Base-by-base conservation (phyloP, 2,113 vertebrate genomes). In the Chiloscyllium plagiosum region DNA sequence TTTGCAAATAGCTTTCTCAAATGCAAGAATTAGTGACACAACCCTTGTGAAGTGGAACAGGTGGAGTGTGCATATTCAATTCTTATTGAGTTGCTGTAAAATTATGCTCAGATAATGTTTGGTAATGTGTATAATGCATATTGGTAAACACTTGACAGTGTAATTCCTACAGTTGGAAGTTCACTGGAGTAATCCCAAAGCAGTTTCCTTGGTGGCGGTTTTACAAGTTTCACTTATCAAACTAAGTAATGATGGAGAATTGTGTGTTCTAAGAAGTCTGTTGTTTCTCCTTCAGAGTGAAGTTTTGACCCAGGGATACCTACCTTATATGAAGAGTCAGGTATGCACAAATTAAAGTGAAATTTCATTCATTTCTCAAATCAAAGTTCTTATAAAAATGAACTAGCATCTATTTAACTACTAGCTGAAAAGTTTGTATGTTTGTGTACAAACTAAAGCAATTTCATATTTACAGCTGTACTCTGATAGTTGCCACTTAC, bases 231-330 rank as follows among this genome's bases (percentile, higher is more conserved):
- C 52, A 33, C 50, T 56, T 22, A 56, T 89, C 42, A 29, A 52
- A 87, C 2, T 83, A 89, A 52, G 7, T 89, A 50, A 50, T 12
- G 50, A 83, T 52, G 50, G 50, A 90, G 87, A 24, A 24, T 13
- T 17, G 33, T 5, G 50, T 89, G 52, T 33, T 61, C 26, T 90
- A 17, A 61, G 15, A 61, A 33, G 87, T 61, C 52, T 90, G 10
- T 80, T 80, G n/a, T 52, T 89, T 56, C 50, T 89, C 37, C 56
- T 61, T 29, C 87, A 90, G 87, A 90, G 26, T 90, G 47, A 56
- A 29, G 87, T 90, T 29, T 90, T 90, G 50, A 90, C 52, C 52
- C 56, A 33, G 87, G 50, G 50, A 90, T 90, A 90, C 87, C 87
- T 61, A 61, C 50, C 87, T 52, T 90, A 33, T 29, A 56, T 89